Evolutionary conservation across 2,113 vertebrate species (phyloP), one percentile per base, ranked within the genome.

Genomic region (Lates calcarifer): DNA sequence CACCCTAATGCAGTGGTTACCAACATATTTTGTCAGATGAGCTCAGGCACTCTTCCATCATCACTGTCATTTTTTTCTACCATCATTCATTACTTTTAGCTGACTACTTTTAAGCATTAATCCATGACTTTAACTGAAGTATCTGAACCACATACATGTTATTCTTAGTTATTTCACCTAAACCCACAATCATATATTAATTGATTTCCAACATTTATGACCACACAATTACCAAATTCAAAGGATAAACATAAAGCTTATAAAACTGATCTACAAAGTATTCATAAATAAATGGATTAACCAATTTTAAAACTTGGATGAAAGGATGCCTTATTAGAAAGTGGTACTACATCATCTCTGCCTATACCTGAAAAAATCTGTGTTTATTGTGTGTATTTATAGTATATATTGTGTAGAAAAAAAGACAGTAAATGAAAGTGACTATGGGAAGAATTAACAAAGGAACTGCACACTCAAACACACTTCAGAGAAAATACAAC

Each of bases 401-500:
- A 8, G 26, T 57, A 22, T 28, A 5, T 33, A n/a, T 56, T 57
- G 49, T 41, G 9, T 2, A 5, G 49, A 10, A 65, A 56, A 43
- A 45, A 62, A 31, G 9, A 26, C 3, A 33, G 15, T 22, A 35
- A 33, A 56, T 49, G 37, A 31, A 63, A 75, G 65, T 26, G 45
- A 78, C 37, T 33, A 82, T 3, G 26, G 31, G 53, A 65, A 69
- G 62, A 60, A 24, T 45, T 31, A 51, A 89, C 43, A 84, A 69
- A 76, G 29, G 71, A 82, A 63, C 4, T 17, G 37, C 43, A 43
- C 55, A 9, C 63, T 81, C 31, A 76, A 63, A 77, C 33, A 64
- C 49, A 51, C 29, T 24, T 11, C 6, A 67, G 81, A 77, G 60
- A 77, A 81, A 70, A 76, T 20, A 76, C 68, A 77, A 81, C 60